Evolutionary conservation across 2,113 vertebrate genomes (phyloP).

Genomic region (Parus major): DNA sequence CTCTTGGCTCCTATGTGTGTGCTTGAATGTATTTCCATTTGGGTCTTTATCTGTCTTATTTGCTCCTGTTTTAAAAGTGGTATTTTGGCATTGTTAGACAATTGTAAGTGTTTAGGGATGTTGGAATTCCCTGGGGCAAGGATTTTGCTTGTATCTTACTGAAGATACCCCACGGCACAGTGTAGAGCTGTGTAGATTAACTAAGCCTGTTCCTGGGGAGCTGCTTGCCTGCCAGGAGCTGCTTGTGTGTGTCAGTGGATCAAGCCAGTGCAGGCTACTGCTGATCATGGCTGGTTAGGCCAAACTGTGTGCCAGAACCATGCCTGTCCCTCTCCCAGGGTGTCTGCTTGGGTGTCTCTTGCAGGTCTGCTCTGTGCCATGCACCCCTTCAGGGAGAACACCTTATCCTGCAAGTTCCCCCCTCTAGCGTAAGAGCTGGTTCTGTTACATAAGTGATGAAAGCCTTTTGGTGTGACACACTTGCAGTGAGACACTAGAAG

Average conservation of each 20-base stretch:
- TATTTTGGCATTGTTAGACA: neutral
- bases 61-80: neutral
- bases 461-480: fast-evolving
- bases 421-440: neutral
- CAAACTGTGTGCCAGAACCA: neutral
- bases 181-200: neutral
- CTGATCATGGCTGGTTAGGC: neutral
- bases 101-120: neutral
- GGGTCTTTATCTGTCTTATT: neutral
- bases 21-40: neutral
- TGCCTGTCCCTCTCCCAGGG: neutral
- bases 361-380: neutral
- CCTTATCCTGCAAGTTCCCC: neutral
- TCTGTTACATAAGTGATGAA: neutral
- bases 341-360: neutral
- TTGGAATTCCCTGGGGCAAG: neutral
- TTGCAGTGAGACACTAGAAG: neutral
- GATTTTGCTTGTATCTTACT: neutral
- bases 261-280: fast-evolving
- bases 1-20: neutral
- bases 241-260: neutral
- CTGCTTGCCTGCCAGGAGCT: neutral
- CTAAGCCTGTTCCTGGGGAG: neutral
- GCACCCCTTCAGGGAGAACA: neutral
- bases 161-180: fast-evolving